Conservation (phyloP, 92 coral and sea anemone species). For the Palythoa heliodiscus region DNA sequence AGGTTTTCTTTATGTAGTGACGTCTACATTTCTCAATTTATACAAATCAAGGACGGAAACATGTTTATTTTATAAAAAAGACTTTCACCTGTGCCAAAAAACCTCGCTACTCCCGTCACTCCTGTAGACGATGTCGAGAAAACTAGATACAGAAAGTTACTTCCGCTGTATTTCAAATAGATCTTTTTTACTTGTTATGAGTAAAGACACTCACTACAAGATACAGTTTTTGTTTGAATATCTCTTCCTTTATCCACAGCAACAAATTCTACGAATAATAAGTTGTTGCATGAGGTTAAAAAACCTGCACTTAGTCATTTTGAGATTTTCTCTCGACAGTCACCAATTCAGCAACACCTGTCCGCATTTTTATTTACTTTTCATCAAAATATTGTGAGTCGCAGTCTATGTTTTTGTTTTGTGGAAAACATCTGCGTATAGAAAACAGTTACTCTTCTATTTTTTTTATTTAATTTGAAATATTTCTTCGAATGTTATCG, state of each 20-base stretch:
- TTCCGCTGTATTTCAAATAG: conserved; percentile 15
- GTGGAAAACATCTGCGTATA: neutral
- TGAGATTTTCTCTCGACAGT: neutral
- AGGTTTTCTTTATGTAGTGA: neutral
- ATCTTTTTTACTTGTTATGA: conserved; percentile 2
- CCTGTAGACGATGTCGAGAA: neutral
- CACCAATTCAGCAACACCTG: conserved; percentile 12
- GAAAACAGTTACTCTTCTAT: neutral
- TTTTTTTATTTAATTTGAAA: neutral
- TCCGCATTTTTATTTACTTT: conserved; percentile 22
- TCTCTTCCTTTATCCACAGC: neutral
- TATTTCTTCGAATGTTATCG: neutral
- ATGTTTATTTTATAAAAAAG: conserved; percentile 36
- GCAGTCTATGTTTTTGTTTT: neutral
- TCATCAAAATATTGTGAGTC: conserved; percentile 18
- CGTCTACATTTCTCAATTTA: conserved; percentile 31
- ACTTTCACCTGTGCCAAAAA: conserved; percentile 14
- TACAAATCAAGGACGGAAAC: conserved; percentile 33
- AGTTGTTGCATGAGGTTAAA: neutral
- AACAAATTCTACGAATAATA: neutral
- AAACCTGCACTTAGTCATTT: neutral
- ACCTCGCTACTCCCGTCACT: neutral
- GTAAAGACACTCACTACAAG: neutral
- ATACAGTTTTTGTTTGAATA: neutral
- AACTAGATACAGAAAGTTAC: neutral